Percentiles rank a stretch among this genome's conserved stretches.
phyloP scores from a whole-genome alignment of 2,888 invertebrate species.

The Caenorhabditis wallacei region DNA sequence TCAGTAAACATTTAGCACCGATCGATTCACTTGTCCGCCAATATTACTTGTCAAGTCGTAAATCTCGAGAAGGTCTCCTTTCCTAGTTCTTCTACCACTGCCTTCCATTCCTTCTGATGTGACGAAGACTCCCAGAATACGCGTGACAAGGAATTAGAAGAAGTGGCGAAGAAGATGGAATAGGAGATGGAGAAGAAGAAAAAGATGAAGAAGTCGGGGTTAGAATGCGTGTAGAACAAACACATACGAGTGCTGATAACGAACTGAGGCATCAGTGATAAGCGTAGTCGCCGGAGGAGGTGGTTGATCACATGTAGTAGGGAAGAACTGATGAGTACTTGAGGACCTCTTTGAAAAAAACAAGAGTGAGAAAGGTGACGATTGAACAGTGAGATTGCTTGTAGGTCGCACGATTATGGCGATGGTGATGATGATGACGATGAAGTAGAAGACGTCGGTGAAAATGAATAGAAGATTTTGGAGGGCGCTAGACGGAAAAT shows the following conservation, averaged over 20 bases:
- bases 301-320: slow-evolving; percentile 37
- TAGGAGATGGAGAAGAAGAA: slow-evolving; percentile 28
- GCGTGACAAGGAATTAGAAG: slow-evolving; percentile 62
- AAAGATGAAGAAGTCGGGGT: slow-evolving; percentile 47
- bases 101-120: slow-evolving; percentile 58
- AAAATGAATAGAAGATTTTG: slow-evolving; percentile 37
- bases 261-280: slow-evolving; percentile 45
- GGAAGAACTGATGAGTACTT: slow-evolving; percentile 49
- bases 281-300: slow-evolving; percentile 43
- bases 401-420: slow-evolving; percentile 60
- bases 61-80: slow-evolving; percentile 61
- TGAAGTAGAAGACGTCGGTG: slow-evolving; percentile 35
- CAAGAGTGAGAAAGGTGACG: slow-evolving; percentile 47
- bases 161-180: slow-evolving; percentile 48
- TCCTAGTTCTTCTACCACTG: slow-evolving; percentile 27
- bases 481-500: slow-evolving; percentile 59
- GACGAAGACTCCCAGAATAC: slow-evolving; percentile 58
- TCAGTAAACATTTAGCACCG: slow-evolving; percentile 3
- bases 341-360: slow-evolving; percentile 40
- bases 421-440: slow-evolving; percentile 39
- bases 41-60: slow-evolving; percentile 57
- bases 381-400: slow-evolving; percentile 50
- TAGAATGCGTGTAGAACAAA: slow-evolving; percentile 63
- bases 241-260: slow-evolving; percentile 51
- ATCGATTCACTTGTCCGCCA: slow-evolving; percentile 24